Conservation (phyloP, 53 echinoderm and acorn worm species). For the Patiria pectinifera region DNA sequence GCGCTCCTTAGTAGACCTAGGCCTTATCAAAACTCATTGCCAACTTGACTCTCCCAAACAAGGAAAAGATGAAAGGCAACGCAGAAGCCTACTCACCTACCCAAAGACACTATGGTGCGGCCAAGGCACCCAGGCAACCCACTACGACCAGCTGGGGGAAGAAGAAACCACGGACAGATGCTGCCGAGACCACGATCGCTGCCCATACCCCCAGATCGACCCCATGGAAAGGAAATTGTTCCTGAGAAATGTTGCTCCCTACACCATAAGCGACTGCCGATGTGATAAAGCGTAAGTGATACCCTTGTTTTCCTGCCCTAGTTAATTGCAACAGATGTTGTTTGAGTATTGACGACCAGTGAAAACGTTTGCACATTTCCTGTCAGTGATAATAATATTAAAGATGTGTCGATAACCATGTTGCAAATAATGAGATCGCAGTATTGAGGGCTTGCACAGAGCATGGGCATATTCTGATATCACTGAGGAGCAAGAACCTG, state of each 20-base stretch:
- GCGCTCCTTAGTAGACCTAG: conserved; percentile 30
- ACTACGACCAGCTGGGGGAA: conserved; percentile 60
- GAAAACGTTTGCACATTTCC: no score
- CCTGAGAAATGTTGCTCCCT: conserved; percentile 71
- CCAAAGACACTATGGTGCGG: conserved; percentile 77
- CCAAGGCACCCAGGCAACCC: conserved; percentile 50
- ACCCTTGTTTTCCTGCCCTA: no score
- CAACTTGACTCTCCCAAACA: background rate
- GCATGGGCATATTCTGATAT: no score
- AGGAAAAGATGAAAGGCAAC: conserved; percentile 4
- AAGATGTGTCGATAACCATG: no score
- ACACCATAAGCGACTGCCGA: conserved; percentile 83
- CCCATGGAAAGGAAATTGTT: conserved; percentile 76
- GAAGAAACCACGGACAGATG: conserved; percentile 55
- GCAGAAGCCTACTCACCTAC: conserved; percentile 67
- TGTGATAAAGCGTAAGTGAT: conserved; percentile 90
- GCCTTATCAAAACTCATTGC: conserved; percentile 33
- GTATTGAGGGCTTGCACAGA: no score
- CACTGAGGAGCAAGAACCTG: no score
- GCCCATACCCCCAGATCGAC: conserved; percentile 34
- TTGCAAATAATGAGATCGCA: no score
- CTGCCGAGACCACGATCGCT: conserved; percentile 69
- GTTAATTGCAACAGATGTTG: no score
- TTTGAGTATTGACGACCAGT: no score
- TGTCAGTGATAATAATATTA: no score